Percentiles rank a stretch among this genome's conserved stretches.
Conservation (phyloP, 2,888 invertebrate genomes). For the Eristalis pertinax region DNA sequence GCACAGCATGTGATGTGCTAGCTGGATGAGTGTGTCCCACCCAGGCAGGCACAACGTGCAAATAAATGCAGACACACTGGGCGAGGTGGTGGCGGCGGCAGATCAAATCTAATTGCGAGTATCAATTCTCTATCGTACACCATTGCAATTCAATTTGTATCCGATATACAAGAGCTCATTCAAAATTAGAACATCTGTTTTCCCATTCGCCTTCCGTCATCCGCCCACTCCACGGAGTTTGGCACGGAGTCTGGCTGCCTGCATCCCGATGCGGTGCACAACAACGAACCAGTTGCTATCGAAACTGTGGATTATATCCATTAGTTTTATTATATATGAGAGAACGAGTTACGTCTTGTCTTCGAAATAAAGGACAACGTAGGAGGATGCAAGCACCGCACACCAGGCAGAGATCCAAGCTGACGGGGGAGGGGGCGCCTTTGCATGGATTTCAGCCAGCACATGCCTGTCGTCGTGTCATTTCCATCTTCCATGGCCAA, state of each 20-base stretch:
- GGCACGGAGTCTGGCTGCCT: background rate
- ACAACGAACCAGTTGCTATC: background rate
- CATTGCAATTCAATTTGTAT: conserved; percentile 65
- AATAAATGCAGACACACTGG: conserved; percentile 34
- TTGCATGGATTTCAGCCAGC: background rate
- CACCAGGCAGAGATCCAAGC: background rate
- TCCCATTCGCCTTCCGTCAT: background rate
- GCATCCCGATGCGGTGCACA: background rate
- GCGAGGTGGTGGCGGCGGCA: conserved; percentile 8
- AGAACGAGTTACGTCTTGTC: background rate
- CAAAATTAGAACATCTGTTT: conserved; percentile 71
- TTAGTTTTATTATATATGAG: background rate
- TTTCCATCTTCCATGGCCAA: no score
- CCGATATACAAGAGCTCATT: conserved; percentile 64
- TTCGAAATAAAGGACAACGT: background rate
- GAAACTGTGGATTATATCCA: background rate
- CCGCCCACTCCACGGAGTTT: background rate
- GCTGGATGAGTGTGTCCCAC: background rate
- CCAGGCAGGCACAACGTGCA: conserved; percentile 5
- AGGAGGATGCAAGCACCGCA: background rate
- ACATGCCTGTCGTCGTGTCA: no score
- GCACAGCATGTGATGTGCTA: conserved; percentile 10
- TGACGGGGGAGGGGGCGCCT: background rate
- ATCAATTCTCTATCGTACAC: conserved; percentile 60
- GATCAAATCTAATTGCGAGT: conserved; percentile 63